Base-by-base conservation (phyloP, 2,888 invertebrate genomes). In the Eulithis testata region DNA sequence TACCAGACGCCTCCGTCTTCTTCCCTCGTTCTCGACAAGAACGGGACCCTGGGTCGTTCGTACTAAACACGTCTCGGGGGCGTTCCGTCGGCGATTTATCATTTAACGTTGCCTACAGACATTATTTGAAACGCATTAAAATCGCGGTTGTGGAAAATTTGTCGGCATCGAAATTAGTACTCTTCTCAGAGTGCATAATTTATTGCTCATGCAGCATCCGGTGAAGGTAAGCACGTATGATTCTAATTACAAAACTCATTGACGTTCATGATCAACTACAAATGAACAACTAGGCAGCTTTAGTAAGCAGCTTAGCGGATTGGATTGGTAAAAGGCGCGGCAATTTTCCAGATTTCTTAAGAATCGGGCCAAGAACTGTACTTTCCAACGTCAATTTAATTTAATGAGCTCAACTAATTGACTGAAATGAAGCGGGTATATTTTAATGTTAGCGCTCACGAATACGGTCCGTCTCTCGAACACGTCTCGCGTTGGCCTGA, bases 81-180 rank as follows among this genome's bases (percentile, higher is more conserved):
- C 92, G 92, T 92, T 88, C 83, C 91, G 84, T 79, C 83, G 83
- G 88, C 92, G 89, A 93, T 93, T 93, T 91, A 93, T 93, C 92
- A 92, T 92, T 93, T 92, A 91, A 83, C 86, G 90, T 91, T 87
- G 91, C 92, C 92, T 90, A 89, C 91, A 90, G 92, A 91, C 89
- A 92, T 92, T 92, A 91, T 92, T 91, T 90, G 91, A 90, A 91
- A 92, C 92, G 87, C 89, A 91, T 91, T 91, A 92, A 92, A 91
- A 89, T 91, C 88, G 91, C 89, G 88, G 85, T 88, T 88, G 89
- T 90, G 87, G 86, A 90, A 91, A 92, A 91, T 91, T 91, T 90
- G 91, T 91, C 90, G 91, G 92, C 89, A 90, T 90, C 91, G 84
- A 91, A 91, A 92, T 93, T 91, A 91, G 88, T 93, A 90, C 89